These are phyloP conservation scores for Progne subis DNA, from an alignment of 2,113 vertebrate species.

Conservation along the genomic window DNA sequence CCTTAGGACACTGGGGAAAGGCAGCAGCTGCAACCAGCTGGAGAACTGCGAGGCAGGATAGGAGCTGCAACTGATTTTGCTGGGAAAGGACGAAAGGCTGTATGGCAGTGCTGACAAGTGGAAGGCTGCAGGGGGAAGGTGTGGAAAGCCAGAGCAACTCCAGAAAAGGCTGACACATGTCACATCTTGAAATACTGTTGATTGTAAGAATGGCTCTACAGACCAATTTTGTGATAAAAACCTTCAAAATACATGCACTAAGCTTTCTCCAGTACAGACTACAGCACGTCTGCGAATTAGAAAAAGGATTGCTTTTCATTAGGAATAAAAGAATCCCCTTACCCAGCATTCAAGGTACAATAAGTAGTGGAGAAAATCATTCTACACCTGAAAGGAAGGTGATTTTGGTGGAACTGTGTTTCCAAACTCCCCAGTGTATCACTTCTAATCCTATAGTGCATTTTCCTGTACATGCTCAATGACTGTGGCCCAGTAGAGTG, in stretches of 20 bases:
- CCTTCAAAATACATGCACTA: not conserved
- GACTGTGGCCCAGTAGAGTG: accelerated
- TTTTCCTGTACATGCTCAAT: not conserved
- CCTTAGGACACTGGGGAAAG: not conserved
- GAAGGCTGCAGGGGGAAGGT: not conserved
- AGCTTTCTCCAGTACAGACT: not conserved
- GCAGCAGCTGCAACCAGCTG: not conserved
- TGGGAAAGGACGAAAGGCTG: not conserved
- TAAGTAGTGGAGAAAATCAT: not conserved
- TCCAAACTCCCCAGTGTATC: not conserved
- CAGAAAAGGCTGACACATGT: not conserved
- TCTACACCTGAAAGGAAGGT: not conserved
- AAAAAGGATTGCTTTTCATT: not conserved
- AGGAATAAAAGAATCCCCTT: not conserved
- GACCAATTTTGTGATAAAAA: not conserved
- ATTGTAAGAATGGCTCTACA: not conserved
- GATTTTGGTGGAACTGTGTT: not conserved
- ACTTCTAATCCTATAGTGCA: accelerated
- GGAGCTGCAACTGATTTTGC: not conserved
- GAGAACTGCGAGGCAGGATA: not conserved
- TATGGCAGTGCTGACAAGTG: not conserved
- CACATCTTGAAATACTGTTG: not conserved
- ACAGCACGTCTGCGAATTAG: accelerated
- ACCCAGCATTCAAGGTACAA: not conserved
- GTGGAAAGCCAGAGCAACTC: not conserved